Conservation (phyloP, 2,797 vertebrate genomes). For the Oryzias dopingdopingensis region DNA sequence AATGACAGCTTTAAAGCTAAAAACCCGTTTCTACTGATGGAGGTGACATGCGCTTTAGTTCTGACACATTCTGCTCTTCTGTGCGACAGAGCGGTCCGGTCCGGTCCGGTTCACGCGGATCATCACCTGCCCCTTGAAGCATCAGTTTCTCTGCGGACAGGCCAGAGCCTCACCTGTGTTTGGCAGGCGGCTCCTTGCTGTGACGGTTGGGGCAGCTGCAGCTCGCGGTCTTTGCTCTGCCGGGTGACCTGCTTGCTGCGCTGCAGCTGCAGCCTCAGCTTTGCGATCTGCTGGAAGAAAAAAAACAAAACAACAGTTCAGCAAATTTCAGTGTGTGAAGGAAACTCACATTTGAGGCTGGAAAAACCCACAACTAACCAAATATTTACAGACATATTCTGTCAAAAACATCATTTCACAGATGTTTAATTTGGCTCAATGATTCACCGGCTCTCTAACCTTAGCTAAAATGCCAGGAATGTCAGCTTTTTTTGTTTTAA, state of each 20-base stretch:
- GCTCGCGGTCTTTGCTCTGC: constrained; percentile 88
- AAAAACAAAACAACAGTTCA: constrained; percentile 25
- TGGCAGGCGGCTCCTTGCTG: constrained; percentile 79
- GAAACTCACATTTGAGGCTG: not conserved
- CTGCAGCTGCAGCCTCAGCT: constrained; percentile 91
- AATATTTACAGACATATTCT: too few species aligned
- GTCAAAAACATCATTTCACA: not conserved
- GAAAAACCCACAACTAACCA: too few species aligned
- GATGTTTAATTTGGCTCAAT: not conserved
- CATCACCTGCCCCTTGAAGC: constrained; percentile 34
- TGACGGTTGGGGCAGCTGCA: constrained; percentile 81
- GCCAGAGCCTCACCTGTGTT: constrained; percentile 80
- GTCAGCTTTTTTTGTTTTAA: too few species aligned
- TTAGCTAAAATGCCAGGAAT: too few species aligned
- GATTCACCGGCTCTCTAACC: not conserved
- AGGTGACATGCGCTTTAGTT: not conserved
- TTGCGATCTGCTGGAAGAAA: constrained; percentile 87
- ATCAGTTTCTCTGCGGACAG: not conserved
- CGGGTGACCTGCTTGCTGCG: constrained; percentile 89
- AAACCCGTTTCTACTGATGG: not conserved
- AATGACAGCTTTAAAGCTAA: not conserved
- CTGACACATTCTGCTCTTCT: constrained; percentile 9
- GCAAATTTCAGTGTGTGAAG: constrained; percentile 4
- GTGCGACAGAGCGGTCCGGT: constrained; percentile 15
- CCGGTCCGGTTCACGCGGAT: constrained; percentile 17